Evolutionary conservation across 2,888 invertebrate species (phyloP).

Genomic region (Phalangium opilio): DNA sequence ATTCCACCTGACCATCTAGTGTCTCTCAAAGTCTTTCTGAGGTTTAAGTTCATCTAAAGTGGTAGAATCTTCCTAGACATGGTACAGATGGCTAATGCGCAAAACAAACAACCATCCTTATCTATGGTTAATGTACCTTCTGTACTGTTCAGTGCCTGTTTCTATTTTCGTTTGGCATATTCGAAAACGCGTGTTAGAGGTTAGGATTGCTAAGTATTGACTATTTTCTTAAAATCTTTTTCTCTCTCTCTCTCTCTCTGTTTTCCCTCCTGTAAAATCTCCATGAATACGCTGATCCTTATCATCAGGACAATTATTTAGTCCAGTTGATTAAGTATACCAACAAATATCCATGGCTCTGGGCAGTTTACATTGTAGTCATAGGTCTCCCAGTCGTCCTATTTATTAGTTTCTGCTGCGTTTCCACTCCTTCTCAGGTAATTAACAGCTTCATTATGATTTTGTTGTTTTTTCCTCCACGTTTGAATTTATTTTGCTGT

Average conservation of each 20-base stretch:
- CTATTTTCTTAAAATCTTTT: too few species aligned
- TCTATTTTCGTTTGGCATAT: conserved; percentile 52
- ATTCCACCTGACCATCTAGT: too few species aligned
- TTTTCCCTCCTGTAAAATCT: not conserved
- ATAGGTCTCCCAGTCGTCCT: conserved; percentile 62
- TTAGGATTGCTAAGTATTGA: conserved; percentile 24
- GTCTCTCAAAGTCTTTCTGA: too few species aligned
- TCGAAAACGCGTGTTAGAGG: conserved; percentile 49
- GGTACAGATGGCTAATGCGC: conserved; percentile 31
- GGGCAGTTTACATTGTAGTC: conserved; percentile 65
- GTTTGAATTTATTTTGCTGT: conserved; percentile 8
- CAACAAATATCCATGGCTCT: conserved; percentile 76
- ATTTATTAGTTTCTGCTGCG: conserved; percentile 64
- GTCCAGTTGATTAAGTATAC: conserved; percentile 58
- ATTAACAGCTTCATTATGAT: not conserved
- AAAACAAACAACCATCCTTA: conserved; percentile 58
- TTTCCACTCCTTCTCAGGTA: conserved; percentile 14
- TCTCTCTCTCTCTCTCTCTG: not conserved
- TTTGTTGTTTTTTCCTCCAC: not conserved
- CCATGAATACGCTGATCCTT: too few species aligned
- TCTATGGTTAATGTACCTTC: conserved; percentile 61
- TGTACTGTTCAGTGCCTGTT: conserved; percentile 58
- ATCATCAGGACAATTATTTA: conserved; percentile 56
- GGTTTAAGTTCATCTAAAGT: too few species aligned
- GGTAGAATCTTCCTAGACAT: conserved; percentile 22